Conservation (phyloP, 2,888 invertebrate genomes). For the Erebia aethiops region DNA sequence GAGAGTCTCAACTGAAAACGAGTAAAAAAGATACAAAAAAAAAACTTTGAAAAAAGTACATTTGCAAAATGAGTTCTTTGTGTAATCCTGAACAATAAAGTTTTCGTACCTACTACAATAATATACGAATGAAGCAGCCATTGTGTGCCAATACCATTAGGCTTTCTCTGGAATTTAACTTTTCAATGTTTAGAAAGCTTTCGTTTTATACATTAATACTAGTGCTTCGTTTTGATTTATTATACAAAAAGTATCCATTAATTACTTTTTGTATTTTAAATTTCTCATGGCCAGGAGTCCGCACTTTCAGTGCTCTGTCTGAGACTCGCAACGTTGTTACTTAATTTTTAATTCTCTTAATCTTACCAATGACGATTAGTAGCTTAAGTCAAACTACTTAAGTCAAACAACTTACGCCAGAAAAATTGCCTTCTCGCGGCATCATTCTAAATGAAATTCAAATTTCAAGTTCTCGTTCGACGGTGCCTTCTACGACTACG, state of each 20-base stretch:
- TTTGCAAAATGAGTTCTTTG: conserved; percentile 9
- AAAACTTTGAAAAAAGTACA: background rate
- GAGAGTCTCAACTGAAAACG: too few species aligned
- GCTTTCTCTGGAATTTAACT: conserved; percentile 19
- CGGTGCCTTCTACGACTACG: too few species aligned
- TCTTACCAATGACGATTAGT: too few species aligned
- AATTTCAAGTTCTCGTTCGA: too few species aligned
- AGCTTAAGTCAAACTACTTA: too few species aligned
- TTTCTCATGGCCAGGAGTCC: background rate
- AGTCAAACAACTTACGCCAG: too few species aligned
- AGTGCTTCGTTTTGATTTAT: background rate
- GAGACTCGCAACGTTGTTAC: too few species aligned
- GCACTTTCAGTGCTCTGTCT: background rate
- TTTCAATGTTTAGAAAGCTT: conserved; percentile 19
- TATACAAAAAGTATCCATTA: too few species aligned
- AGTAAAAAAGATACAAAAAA: too few species aligned
- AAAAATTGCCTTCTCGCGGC: too few species aligned
- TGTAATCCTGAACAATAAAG: conserved; percentile 11
- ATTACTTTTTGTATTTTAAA: background rate
- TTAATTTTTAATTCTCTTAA: too few species aligned
- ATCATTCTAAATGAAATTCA: too few species aligned
- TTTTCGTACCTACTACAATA: conserved; percentile 7
- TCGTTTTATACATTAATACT: conserved; percentile 9
- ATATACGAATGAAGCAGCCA: conserved; percentile 15
- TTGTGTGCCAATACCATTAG: conserved; percentile 17